Base-by-base conservation (phyloP, 2,888 invertebrate species). In the Ferrisia virgata region DNA sequence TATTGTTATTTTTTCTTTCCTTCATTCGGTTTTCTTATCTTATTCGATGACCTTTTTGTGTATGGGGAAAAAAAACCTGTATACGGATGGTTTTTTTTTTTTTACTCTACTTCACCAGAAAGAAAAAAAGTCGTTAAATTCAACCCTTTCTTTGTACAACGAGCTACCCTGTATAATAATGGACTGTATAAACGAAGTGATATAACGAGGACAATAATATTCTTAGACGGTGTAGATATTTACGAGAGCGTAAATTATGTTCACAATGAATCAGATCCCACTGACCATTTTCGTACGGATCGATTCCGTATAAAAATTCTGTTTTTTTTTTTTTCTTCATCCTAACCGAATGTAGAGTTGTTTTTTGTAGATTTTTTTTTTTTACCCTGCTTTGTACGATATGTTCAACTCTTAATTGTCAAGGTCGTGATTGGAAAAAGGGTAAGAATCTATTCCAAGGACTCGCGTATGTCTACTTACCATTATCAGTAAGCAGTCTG, bases 51-150 rank as follows among this genome's bases (percentile, higher is more conserved):
- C 64, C 64, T 64, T 64, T 64, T 64, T 64, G 8, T 22, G 5
- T 22, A 4, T 22, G n/a, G n/a, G n/a, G n/a, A n/a, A n/a, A n/a
- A 43, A 43, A 43, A 43, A 43, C 0, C 15, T 43, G 43, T 43
- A 18, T 18, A 18, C 47, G 47, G 8, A 47, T 6, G 47, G 18
- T n/a, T 47, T 5, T 64, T 28, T 64, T 31, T 31, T 72, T 58
- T 58, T 72, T 72, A 33, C 25, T 33, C 33, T 72, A 33, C n/a
- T 72, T 31, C n/a, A 33, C 72, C 72, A 72, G 15, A 72, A 72
- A n/a, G n/a, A 72, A 58, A 72, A 72, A 72, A 72, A 64, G 72
- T 72, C 72, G 72, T 72, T 72, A 72, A 72, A 72, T 72, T 72
- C 72, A 72, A 72, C 72, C 72, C 72, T 72, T 72, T 72, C 18